phyloP scores from a whole-genome alignment of 2,888 invertebrate genomes.

The Leptinotarsa tumamoca region DNA sequence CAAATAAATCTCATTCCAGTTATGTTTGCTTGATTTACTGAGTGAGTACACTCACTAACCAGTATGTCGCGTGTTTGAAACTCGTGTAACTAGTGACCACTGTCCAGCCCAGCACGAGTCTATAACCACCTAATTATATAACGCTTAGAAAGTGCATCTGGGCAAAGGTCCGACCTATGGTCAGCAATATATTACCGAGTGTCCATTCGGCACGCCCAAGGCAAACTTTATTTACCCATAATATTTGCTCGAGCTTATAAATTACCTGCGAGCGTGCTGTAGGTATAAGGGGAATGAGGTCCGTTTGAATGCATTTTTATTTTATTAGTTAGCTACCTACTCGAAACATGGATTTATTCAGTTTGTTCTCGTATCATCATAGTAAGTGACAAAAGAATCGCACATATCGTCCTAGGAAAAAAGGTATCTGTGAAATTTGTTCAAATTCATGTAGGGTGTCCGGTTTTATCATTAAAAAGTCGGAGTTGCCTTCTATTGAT shows the following conservation, averaged over 20 bases:
- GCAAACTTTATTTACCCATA: slow-evolving; percentile 65
- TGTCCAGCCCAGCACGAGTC: slow-evolving; percentile 59
- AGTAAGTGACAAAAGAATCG: too few species aligned
- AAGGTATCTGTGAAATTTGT: too few species aligned
- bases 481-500: too few species aligned
- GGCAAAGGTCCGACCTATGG: slow-evolving; percentile 32
- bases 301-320: background rate
- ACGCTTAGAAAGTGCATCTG: slow-evolving; percentile 19
- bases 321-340: too few species aligned
- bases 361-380: too few species aligned
- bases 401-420: too few species aligned
- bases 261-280: background rate
- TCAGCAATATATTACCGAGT: slow-evolving; percentile 54
- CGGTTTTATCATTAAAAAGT: too few species aligned
- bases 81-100: slow-evolving; percentile 52
- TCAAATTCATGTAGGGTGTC: too few species aligned
- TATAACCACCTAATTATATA: slow-evolving; percentile 47
- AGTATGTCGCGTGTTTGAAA: slow-evolving; percentile 37
- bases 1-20: too few species aligned
- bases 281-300: background rate
- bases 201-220: slow-evolving; percentile 59
- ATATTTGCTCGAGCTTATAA: slow-evolving; percentile 62
- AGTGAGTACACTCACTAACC: slow-evolving; percentile 21
- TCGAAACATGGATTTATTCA: too few species aligned
- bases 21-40: background rate